Evolutionary conservation across 2,797 vertebrate species (phyloP), one percentile per base, ranked within the genome.

Genomic region (Mormyrus hasselquistii): DNA sequence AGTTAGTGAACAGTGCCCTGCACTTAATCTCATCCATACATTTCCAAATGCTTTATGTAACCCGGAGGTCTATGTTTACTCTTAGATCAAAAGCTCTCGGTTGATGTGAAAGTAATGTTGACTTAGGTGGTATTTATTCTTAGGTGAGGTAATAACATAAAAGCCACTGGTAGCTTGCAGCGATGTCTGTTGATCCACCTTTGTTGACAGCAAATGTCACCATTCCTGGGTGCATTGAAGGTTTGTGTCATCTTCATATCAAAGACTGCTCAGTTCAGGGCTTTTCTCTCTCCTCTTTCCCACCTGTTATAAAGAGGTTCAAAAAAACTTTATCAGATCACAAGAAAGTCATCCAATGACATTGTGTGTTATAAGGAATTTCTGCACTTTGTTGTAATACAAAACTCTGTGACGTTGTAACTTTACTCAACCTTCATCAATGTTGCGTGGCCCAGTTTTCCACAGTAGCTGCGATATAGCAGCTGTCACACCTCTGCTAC

Each of bases 121-220:
- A 83, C 76, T 59, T 50, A 88, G 73, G 88, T 55, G 65, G 57
- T 57, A 22, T 88, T 83, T 83, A 88, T 57, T 83, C 88, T 38
- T 53, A 83, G 65, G 69, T 88, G 49, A 69, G 62, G 50, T 79
- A 88, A 88, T 88, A 38, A 88, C 25, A 88, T 82, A 83, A 88
- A 88, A 88, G 88, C 52, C 52, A 79, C 3, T 2, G 1, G 4
- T 19, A 55, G 73, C 52, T 82, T 59, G 34, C 50, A 57, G 73
- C 12, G 38, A 6, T 57, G 47, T 79, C 12, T 82, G 65, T 52
- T 79, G 73, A 83, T 82, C 73, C 76, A 14, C 49, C 34, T 79
- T 34, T 52, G 69, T 55, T 88, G 88, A 88, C 88, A 88, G 76
- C 34, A 53, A 34, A 41, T 88, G 73, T 82, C 88, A 83, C 22